Percentiles rank a stretch among this genome's conserved stretches.
Evolutionary conservation across 2,113 vertebrate species (phyloP).

Genomic region (Alligator sinensis): DNA sequence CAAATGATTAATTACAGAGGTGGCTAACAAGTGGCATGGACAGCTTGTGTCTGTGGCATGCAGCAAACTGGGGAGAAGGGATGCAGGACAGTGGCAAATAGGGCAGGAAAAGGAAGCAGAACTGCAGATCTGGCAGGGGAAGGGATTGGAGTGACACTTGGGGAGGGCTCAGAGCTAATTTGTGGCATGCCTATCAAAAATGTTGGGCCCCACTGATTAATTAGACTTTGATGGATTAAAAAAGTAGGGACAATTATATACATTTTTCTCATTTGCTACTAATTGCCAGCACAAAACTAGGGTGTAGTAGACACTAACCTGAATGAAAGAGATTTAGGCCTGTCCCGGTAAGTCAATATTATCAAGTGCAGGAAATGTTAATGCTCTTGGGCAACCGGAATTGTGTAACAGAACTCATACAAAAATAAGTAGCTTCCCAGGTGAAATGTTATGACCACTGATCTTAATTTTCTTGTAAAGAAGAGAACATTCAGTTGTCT

Average conservation of each 20-base stretch:
- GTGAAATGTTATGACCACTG: neutral
- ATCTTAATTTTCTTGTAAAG: neutral
- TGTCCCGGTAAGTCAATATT: neutral
- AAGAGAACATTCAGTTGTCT: neutral
- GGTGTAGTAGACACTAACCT: neutral
- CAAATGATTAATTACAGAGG: neutral
- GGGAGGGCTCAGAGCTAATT: too few relatives aligned
- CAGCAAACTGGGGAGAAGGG: too few relatives aligned
- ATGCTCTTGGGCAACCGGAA: neutral
- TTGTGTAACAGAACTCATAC: neutral
- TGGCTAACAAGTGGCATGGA: too few relatives aligned
- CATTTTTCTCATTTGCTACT: neutral
- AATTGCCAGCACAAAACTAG: neutral
- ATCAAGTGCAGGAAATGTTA: neutral
- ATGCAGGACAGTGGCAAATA: too few relatives aligned
- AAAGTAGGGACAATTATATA: neutral
- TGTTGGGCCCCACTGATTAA: too few relatives aligned
- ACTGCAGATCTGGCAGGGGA: too few relatives aligned
- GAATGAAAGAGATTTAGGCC: neutral
- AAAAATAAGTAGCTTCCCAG: neutral
- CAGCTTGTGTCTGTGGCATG: too few relatives aligned
- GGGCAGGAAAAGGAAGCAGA: too few relatives aligned
- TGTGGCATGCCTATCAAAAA: too few relatives aligned
- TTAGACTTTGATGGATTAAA: neutral
- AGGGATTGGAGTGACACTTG: too few relatives aligned